A percentile compares a stretch with the other conserved stretches of the same genome.
Conservation (phyloP, 1,140 invertebrate genomes). For the Paralvinella palmiformis region DNA sequence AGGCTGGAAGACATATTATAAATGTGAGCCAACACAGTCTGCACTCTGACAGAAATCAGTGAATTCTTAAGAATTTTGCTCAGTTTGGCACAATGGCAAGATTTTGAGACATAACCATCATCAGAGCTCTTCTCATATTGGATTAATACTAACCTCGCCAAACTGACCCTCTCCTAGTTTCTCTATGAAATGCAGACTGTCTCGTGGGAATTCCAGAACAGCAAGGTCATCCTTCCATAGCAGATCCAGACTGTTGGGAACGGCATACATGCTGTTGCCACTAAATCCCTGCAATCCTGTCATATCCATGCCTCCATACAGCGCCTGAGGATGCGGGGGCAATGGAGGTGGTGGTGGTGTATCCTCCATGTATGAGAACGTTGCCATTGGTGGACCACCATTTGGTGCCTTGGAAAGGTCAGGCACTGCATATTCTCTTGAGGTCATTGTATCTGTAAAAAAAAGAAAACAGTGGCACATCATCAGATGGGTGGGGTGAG, state of each 20-base stretch:
- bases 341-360: background rate
- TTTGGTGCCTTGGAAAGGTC: constrained; percentile 42
- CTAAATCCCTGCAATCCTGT: constrained; percentile 51
- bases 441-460: constrained; percentile 14
- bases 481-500: background rate
- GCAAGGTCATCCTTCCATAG: constrained; percentile 33
- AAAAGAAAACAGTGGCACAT: background rate
- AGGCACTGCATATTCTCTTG: constrained; percentile 47
- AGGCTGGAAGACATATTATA: too few species aligned
- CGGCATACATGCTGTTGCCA: constrained; percentile 52
- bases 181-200: constrained; percentile 69
- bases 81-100: too few species aligned
- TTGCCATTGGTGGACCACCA: constrained; percentile 24
- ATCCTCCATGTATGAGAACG: background rate
- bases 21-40: too few species aligned
- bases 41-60: too few species aligned
- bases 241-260: constrained; percentile 53
- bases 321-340: constrained; percentile 60
- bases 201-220: constrained; percentile 69
- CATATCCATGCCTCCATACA: constrained; percentile 64
- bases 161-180: constrained; percentile 73
- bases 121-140: too few species aligned
- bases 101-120: too few species aligned
- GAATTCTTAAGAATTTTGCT: too few species aligned
- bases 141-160: constrained; percentile 68